A percentile compares a stretch with the other conserved stretches of the same genome.
phyloP scores from a whole-genome alignment of 1,140 invertebrate species.

The Belonocnema kinseyi region DNA sequence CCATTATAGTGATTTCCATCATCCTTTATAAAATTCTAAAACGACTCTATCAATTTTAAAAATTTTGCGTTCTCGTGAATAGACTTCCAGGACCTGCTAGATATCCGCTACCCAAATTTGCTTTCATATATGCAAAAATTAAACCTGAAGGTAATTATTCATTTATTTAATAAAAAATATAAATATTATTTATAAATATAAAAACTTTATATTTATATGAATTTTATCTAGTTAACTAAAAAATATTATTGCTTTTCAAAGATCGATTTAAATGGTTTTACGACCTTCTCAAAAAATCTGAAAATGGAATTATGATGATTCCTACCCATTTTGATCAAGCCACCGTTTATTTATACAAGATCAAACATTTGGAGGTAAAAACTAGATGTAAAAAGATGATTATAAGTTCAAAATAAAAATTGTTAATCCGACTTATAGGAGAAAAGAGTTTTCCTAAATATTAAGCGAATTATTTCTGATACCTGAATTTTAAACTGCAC shows the following conservation, averaged over 20 bases:
- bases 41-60: conserved; percentile 31
- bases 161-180: conserved; percentile 74
- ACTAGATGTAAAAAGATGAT: background rate
- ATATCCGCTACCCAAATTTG: conserved; percentile 48
- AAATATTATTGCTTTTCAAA: conserved; percentile 35
- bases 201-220: background rate
- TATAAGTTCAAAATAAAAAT: background rate
- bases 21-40: conserved; percentile 6
- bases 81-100: conserved; percentile 42
- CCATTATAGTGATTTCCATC: conserved; percentile 7
- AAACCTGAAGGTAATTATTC: conserved; percentile 46
- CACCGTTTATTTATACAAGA: conserved; percentile 56
- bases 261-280: conserved; percentile 51
- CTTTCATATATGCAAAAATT: conserved; percentile 31
- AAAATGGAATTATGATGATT: conserved; percentile 54
- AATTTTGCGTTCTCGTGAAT: conserved; percentile 40
- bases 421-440: background rate
- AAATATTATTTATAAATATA: background rate
- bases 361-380: conserved; percentile 60
- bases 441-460: too few relatives aligned
- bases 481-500: too few relatives aligned
- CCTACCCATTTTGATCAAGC: conserved; percentile 4
- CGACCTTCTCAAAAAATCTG: conserved; percentile 39
- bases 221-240: background rate
- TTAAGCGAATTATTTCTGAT: too few relatives aligned